These are phyloP conservation scores for Notoglanidium macrostoma DNA, from an alignment of 2,797 vertebrate genomes.

Conservation along the genomic window DNA sequence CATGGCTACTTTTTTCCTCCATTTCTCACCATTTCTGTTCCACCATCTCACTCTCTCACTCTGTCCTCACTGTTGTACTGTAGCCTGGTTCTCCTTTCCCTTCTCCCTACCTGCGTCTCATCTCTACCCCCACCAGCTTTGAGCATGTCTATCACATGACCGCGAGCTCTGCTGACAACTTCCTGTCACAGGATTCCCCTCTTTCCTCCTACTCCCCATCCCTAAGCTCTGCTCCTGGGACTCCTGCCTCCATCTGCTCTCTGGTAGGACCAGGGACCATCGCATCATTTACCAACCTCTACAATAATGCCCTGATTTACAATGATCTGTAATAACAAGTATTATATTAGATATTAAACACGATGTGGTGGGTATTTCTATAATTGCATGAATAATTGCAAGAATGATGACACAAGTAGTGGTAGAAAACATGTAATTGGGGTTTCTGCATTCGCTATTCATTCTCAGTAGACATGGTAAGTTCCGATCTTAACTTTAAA, in stretches of 20 bases:
- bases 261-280: constrained; percentile 76
- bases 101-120: constrained; percentile 77
- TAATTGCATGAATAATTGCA: neutral
- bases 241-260: constrained; percentile 77
- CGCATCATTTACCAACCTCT: constrained; percentile 19
- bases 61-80: constrained; percentile 52
- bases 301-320: neutral
- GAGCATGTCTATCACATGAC: constrained; percentile 91
- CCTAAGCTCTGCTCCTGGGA: constrained; percentile 76
- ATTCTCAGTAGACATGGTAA: neutral
- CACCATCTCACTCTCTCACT: neutral
- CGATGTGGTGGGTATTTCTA: neutral
- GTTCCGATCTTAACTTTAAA: neutral
- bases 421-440: neutral
- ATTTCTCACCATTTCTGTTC: constrained; percentile 28
- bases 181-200: constrained; percentile 81
- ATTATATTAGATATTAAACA: neutral
- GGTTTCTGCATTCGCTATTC: neutral
- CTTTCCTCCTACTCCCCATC: constrained; percentile 75
- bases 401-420: neutral
- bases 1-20: constrained; percentile 8
- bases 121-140: constrained; percentile 87
- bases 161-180: constrained; percentile 84
- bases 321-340: neutral
- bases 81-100: constrained; percentile 80